Evolutionary conservation across 2,888 invertebrate genomes (phyloP).

Genomic region (Marasmarcha lunaedactyla): DNA sequence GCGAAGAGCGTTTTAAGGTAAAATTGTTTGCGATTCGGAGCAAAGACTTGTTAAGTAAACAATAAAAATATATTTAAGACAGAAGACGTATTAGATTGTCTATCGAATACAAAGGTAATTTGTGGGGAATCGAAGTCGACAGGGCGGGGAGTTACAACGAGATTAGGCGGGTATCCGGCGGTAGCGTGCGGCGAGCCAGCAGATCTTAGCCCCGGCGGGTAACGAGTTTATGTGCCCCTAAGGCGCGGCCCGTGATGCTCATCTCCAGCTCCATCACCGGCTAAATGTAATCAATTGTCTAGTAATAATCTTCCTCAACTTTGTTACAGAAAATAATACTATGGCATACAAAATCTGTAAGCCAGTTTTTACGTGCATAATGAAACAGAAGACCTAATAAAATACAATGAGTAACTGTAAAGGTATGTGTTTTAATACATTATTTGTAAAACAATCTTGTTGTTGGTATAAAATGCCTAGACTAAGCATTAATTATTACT

Average conservation of each 20-base stretch:
- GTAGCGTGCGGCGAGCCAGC: constrained; percentile 27
- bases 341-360: neutral
- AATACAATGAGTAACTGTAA: too few species aligned
- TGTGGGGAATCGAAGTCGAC: constrained; percentile 50
- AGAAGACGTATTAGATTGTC: constrained; percentile 54
- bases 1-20: constrained; percentile 11
- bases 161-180: constrained; percentile 55
- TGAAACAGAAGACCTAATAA: too few species aligned
- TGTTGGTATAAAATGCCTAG: neutral
- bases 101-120: constrained; percentile 59
- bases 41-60: neutral
- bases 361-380: too few species aligned
- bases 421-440: neutral
- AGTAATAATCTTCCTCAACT: constrained; percentile 19
- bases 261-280: constrained; percentile 46
- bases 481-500: neutral
- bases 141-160: constrained; percentile 54
- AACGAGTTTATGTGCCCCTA: constrained; percentile 69
- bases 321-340: constrained; percentile 1
- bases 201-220: constrained; percentile 60
- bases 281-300: constrained; percentile 47
- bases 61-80: constrained; percentile 19
- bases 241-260: constrained; percentile 49
- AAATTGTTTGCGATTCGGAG: neutral
- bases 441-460: neutral